Evolutionary conservation across 1,140 invertebrate genomes (phyloP), one percentile per base, ranked within the genome.

Genomic region (Vollenhovia emeryi): DNA sequence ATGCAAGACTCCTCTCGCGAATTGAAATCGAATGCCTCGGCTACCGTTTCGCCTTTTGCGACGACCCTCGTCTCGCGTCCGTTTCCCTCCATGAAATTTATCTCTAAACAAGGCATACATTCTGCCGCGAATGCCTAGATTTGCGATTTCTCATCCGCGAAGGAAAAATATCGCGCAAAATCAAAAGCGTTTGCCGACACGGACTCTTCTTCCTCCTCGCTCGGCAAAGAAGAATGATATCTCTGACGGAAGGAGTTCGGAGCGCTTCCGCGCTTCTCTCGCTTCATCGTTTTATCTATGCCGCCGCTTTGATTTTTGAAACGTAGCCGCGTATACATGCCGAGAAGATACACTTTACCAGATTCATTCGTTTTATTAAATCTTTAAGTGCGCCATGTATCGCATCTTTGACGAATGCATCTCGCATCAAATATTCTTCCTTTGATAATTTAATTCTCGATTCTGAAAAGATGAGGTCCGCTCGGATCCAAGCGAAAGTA

Each of bases 1-100:
- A 73, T 73, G 78, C 78, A 82, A 82, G 66, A 73, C 66, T 73
- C 36, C 43, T 50, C 11, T 43, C 50, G 66, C 27, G 78, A 82
- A 82, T 82, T 82, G 78, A 82, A 82, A 82, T 82, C 78, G 78
- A 82, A 82, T 82, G 66, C 36, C 50, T 73, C 36, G 40, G 50
- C 66, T 82, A 73, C n/a, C 50, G 71, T n/a, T 21, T 43, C 36
- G 36, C 30, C 36, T 71, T 80, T 80, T 11, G 3, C 36, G 40
- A 82, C 6, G 24, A 43, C 9, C 60, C 43, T 30, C 64, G 24
- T 66, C 43, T 79, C 27, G 40, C 30, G 75, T 80, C 50, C 66
- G 48, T 43, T 55, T 40, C 40, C n/a, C 57, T 50, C 45, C 36
- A 33, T 82, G 40, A 82, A 82, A 82, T 82, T 82, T 71, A 82